Conservation (phyloP, 2,888 invertebrate species). For the Amitus sp. region DNA sequence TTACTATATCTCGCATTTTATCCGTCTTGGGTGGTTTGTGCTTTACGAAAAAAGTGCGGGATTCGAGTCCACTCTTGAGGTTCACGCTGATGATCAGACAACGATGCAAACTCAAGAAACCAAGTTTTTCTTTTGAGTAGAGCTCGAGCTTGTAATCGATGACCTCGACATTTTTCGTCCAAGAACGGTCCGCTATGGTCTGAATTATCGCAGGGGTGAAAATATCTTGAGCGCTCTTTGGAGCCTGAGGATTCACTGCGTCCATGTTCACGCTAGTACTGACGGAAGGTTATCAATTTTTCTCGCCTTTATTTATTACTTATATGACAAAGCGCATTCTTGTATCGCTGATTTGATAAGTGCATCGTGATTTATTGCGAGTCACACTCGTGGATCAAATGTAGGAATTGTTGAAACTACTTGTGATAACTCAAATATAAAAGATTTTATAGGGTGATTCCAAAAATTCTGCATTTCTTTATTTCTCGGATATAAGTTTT, state of each 20-base stretch:
- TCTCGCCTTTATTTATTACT: too few relatives aligned
- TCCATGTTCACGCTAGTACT: not conserved
- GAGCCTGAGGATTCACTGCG: not conserved
- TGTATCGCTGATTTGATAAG: too few relatives aligned
- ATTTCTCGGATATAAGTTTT: too few relatives aligned
- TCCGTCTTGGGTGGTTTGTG: constrained; percentile 68
- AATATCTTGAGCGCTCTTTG: not conserved
- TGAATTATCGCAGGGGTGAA: not conserved
- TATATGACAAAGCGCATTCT: too few relatives aligned
- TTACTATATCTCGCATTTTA: constrained; percentile 68
- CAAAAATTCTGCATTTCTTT: too few relatives aligned
- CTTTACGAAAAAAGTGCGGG: constrained; percentile 70
- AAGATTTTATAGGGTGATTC: too few relatives aligned
- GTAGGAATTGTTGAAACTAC: too few relatives aligned
- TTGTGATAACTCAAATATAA: too few relatives aligned
- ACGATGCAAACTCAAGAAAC: constrained; percentile 51
- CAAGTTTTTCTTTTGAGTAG: constrained; percentile 51
- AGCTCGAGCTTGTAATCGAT: constrained; percentile 40
- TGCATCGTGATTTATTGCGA: too few relatives aligned
- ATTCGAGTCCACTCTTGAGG: constrained; percentile 11
- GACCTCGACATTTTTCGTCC: constrained; percentile 23
- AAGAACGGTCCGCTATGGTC: not conserved
- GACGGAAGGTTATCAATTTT: not conserved
- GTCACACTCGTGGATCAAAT: too few relatives aligned
- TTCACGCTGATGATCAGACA: constrained; percentile 37